phyloP scores from a whole-genome alignment of 1,140 invertebrate species.

The Megathymus violae region DNA sequence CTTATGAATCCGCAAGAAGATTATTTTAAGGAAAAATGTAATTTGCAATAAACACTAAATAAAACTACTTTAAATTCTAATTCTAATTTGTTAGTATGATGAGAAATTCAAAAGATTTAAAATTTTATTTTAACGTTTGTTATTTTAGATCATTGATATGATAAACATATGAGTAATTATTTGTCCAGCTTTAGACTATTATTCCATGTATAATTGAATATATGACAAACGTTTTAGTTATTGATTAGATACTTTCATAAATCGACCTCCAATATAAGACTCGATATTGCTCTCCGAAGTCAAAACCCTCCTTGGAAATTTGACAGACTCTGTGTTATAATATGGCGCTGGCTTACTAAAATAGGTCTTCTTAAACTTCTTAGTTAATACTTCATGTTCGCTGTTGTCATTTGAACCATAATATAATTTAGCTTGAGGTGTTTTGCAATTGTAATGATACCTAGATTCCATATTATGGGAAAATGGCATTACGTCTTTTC shows the following conservation, averaged over 20 bases:
- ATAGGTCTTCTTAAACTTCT: slow-evolving; percentile 17
- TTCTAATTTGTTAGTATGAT: too few species aligned
- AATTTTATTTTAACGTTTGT: too few species aligned
- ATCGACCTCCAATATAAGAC: slow-evolving; percentile 33
- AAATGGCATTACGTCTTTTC: slow-evolving; percentile 23
- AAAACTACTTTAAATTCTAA: too few species aligned
- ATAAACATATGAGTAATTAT: too few species aligned
- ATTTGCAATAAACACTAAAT: too few species aligned
- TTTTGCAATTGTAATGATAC: slow-evolving; percentile 42
- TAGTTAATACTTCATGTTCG: slow-evolving; percentile 6
- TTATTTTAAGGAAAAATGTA: too few species aligned
- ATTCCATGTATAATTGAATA: too few species aligned
- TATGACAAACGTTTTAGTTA: background rate
- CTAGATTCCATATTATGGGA: slow-evolving; percentile 39
- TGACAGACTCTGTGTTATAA: slow-evolving; percentile 35
- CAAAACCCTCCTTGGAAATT: slow-evolving; percentile 54
- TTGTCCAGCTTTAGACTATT: background rate
- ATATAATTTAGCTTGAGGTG: background rate
- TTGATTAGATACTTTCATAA: background rate
- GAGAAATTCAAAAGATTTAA: too few species aligned
- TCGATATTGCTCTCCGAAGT: slow-evolving; percentile 56
- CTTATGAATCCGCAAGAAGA: too few species aligned
- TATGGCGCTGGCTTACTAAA: slow-evolving; percentile 9
- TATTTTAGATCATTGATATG: too few species aligned
- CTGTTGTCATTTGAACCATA: background rate